Evolutionary conservation across 23 tunicate species (phyloP).

Genomic region (Ascidia mentula): DNA sequence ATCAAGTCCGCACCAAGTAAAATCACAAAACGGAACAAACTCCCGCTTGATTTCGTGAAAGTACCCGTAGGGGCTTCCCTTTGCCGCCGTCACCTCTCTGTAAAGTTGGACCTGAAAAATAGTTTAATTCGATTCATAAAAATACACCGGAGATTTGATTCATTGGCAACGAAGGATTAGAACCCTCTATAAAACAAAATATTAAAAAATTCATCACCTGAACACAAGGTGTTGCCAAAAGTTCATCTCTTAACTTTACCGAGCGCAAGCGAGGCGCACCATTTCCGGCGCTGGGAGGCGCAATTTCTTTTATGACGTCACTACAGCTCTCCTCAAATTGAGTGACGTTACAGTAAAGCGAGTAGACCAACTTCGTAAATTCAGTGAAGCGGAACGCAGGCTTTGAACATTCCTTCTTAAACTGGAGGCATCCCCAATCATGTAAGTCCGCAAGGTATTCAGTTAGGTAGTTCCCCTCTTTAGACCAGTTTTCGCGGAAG

Average conservation of each 20-base stretch:
- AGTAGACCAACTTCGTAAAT: slow-evolving; percentile 52
- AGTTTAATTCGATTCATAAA: background rate
- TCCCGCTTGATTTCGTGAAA: slow-evolving; percentile 8
- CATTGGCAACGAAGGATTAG: background rate
- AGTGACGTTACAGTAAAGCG: slow-evolving; percentile 33
- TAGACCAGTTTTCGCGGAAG: slow-evolving; percentile 25
- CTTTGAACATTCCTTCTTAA: slow-evolving; percentile 45
- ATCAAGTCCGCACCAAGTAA: slow-evolving; percentile 21
- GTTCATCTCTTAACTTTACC: background rate
- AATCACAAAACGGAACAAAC: slow-evolving; percentile 20
- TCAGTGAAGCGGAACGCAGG: slow-evolving; percentile 22
- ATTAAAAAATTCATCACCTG: background rate
- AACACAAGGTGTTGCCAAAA: background rate
- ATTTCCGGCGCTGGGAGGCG: background rate
- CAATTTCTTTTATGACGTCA: background rate
- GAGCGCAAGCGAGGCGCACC: background rate
- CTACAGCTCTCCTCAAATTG: slow-evolving; percentile 24
- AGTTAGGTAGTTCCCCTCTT: slow-evolving; percentile 28
- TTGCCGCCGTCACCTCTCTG: background rate
- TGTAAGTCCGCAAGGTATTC: slow-evolving; percentile 31
- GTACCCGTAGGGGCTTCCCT: background rate
- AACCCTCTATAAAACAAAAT: background rate
- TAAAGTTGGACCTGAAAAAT: background rate
- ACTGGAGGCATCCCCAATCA: slow-evolving; percentile 68
- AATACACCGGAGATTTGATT: background rate